Evolutionary conservation across 2,113 vertebrate genomes (phyloP).

Genomic region (Genyomyrus donnyi): DNA sequence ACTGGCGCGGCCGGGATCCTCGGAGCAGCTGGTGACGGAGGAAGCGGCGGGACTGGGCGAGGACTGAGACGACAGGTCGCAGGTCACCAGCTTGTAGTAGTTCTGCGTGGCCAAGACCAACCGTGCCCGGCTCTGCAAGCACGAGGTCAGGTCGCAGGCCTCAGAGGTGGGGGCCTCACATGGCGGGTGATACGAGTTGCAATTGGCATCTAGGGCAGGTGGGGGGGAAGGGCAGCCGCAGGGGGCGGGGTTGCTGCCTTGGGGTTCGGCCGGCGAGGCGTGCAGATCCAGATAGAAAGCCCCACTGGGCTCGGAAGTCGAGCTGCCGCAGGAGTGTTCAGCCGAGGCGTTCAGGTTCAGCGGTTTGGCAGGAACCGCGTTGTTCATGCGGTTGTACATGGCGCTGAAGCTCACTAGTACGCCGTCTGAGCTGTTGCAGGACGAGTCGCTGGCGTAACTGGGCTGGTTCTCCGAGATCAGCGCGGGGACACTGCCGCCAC

Average conservation of each 20-base stretch:
- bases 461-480: slow-evolving; percentile 67
- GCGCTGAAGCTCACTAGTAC: slow-evolving; percentile 96
- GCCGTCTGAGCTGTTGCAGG: slow-evolving; percentile 91
- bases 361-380: slow-evolving; percentile 55
- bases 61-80: slow-evolving; percentile 91
- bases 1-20: slow-evolving; percentile 80
- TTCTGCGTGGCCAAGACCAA: slow-evolving; percentile 94
- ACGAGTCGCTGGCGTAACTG: slow-evolving; percentile 86
- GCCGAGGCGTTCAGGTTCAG: slow-evolving; percentile 77
- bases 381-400: slow-evolving; percentile 87
- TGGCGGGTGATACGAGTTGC: slow-evolving; percentile 80
- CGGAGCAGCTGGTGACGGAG: slow-evolving; percentile 86
- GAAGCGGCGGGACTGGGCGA: slow-evolving; percentile 86
- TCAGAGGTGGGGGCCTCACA: slow-evolving; percentile 60
- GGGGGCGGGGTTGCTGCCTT: slow-evolving; percentile 57
- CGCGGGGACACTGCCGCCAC: slow-evolving; percentile 58
- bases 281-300: slow-evolving; percentile 95
- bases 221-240: slow-evolving; percentile 69
- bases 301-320: slow-evolving; percentile 67
- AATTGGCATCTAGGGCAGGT: slow-evolving; percentile 86
- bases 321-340: slow-evolving; percentile 70
- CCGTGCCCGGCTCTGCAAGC: slow-evolving; percentile 87
- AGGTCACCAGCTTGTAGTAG: slow-evolving; percentile 95
- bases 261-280: slow-evolving; percentile 78
- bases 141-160: slow-evolving; percentile 73